A percentile compares a stretch with the other conserved stretches of the same genome.
Conservation (phyloP, 2,888 invertebrate species). For the Byasa hedistus region DNA sequence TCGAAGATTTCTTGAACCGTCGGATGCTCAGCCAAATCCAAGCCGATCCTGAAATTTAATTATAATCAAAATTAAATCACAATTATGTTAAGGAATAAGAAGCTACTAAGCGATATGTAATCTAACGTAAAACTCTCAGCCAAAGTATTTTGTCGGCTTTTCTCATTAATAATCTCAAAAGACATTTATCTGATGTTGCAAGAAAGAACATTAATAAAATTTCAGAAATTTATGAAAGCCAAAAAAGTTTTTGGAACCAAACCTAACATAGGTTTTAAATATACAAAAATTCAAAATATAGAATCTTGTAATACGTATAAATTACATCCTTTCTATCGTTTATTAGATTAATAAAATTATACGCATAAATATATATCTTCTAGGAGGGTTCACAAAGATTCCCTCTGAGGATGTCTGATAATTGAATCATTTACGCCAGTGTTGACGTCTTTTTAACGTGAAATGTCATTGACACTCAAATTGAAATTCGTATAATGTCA, state of each 20-base stretch:
- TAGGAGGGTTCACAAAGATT: constrained; percentile 6
- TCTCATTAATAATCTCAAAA: no score
- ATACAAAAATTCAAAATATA: no score
- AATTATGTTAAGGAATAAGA: no score
- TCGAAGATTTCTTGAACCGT: constrained; percentile 56
- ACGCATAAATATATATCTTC: constrained; percentile 1
- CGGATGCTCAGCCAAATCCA: constrained; percentile 56
- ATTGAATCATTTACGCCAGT: constrained; percentile 11
- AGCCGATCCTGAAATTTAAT: constrained; percentile 49
- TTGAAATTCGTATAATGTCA: background rate
- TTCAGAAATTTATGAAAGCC: no score
- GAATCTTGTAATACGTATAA: constrained; percentile 5
- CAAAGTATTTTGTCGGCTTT: no score
- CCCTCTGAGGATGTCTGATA: constrained; percentile 20
- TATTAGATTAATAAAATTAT: constrained; percentile 20
- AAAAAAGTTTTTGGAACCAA: no score
- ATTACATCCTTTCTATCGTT: constrained; percentile 10
- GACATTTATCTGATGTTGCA: no score
- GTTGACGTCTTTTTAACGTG: background rate
- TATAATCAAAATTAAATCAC: no score
- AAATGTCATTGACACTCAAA: constrained; percentile 8
- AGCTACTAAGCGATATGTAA: no score
- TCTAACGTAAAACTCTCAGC: no score
- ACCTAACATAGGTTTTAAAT: no score
- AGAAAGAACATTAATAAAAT: no score